Evolutionary conservation across 23 tunicate species (phyloP).

Genomic region (Halocynthia roretzi): DNA sequence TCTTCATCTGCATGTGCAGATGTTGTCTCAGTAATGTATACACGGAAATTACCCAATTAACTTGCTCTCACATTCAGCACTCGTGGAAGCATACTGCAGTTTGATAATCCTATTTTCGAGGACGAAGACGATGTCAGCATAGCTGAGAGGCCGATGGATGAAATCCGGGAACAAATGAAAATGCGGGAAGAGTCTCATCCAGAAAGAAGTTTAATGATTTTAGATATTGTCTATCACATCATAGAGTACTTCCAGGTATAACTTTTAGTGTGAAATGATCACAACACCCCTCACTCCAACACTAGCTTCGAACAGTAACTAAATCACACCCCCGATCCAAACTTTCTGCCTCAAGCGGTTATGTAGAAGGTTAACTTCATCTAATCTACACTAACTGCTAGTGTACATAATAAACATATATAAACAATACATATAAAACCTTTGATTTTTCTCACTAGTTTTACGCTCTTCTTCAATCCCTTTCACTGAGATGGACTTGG

Average conservation of each 20-base stretch:
- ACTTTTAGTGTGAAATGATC: neutral
- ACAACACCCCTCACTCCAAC: neutral
- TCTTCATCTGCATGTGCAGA: too few relatives aligned
- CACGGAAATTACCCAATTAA: too few relatives aligned
- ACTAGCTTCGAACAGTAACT: too few relatives aligned
- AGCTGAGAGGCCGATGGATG: neutral
- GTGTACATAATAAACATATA: neutral
- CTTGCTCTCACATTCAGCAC: neutral
- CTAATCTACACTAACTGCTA: neutral
- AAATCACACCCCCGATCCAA: too few relatives aligned
- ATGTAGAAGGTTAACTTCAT: too few relatives aligned
- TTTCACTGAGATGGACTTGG: slow-evolving; percentile 91
- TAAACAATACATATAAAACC: neutral
- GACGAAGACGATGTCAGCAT: neutral
- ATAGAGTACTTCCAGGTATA: slow-evolving; percentile 15
- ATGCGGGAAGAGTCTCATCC: slow-evolving; percentile 13
- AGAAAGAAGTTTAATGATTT: slow-evolving; percentile 14
- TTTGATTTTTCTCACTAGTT: slow-evolving; percentile 26
- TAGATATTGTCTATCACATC: slow-evolving; percentile 11
- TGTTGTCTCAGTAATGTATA: too few relatives aligned
- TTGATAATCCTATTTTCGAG: slow-evolving; percentile 24
- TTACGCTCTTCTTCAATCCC: slow-evolving; percentile 64
- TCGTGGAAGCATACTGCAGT: slow-evolving; percentile 10
- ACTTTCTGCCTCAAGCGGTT: too few relatives aligned
- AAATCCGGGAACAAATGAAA: neutral